Evolutionary conservation across 2,888 invertebrate genomes (phyloP).

Genomic region (Scaptomyza tumidula): DNA sequence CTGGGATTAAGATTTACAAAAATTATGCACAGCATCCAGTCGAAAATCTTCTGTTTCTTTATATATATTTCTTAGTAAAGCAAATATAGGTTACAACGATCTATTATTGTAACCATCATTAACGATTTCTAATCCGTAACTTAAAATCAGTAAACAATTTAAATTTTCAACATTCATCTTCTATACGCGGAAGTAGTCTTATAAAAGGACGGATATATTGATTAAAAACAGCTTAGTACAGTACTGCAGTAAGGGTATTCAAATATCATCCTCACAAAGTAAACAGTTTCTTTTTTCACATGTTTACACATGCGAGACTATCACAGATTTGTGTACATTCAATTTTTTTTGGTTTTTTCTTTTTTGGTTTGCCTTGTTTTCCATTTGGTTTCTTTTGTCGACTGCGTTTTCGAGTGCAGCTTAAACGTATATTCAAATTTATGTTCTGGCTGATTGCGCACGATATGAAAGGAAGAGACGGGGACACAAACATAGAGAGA

Average conservation of each 20-base stretch:
- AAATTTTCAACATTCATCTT: no score
- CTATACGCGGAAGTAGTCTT: no score
- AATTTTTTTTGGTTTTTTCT: neutral
- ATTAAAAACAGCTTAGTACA: no score
- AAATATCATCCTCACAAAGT: neutral
- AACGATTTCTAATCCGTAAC: no score
- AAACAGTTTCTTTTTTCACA: neutral
- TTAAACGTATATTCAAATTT: constrained; percentile 70
- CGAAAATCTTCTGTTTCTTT: no score
- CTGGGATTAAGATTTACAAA: no score
- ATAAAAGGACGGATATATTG: no score
- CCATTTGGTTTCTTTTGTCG: constrained; percentile 24
- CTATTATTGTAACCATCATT: no score
- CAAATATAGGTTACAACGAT: no score
- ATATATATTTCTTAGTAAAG: no score
- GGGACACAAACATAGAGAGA: neutral
- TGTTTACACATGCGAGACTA: constrained; percentile 32
- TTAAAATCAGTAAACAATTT: no score
- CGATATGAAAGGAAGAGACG: constrained; percentile 4
- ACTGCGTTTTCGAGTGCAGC: constrained; percentile 65
- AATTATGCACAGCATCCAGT: no score
- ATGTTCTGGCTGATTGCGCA: constrained; percentile 67
- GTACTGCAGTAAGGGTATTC: constrained; percentile 16
- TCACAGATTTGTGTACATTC: constrained; percentile 27
- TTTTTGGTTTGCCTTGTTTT: constrained; percentile 11